A percentile compares a stretch with the other conserved stretches of the same genome.
Conservation (phyloP, 2,797 vertebrate genomes). For the Lophius americanus region DNA sequence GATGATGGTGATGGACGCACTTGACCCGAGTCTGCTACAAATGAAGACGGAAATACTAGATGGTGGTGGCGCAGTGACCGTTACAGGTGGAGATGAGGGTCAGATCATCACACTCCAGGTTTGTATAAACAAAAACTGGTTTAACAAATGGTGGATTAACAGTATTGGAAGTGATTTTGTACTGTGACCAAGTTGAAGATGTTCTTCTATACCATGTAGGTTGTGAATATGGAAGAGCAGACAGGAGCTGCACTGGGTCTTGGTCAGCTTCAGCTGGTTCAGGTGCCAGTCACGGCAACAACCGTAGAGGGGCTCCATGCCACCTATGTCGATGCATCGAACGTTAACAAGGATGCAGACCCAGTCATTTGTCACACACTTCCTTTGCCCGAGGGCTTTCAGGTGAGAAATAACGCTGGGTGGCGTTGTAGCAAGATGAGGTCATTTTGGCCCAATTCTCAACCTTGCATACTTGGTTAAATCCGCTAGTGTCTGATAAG, state of each 20-base stretch:
- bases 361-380: constrained; percentile 98
- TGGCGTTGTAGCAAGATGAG: background rate
- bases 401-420: constrained; percentile 67
- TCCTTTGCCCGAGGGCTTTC: constrained; percentile 96
- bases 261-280: constrained; percentile 95
- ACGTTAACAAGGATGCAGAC: constrained; percentile 88
- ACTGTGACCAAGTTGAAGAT: background rate
- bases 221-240: constrained; percentile 99
- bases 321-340: constrained; percentile 86
- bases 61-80: constrained; percentile 79
- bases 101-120: constrained; percentile 95
- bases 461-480: background rate
- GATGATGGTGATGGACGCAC: constrained; percentile 98
- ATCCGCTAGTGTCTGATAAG: background rate
- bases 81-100: constrained; percentile 94
- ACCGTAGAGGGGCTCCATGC: constrained; percentile 93
- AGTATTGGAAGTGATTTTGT: background rate
- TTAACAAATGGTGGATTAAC: background rate
- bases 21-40: constrained; percentile 93
- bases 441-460: background rate
- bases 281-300: constrained; percentile 91
- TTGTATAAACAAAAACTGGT: background rate
- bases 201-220: constrained; percentile 68
- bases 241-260: constrained; percentile 86
- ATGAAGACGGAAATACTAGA: constrained; percentile 99